Conservation (phyloP, 2,888 invertebrate species). For the Drosophila testacea region DNA sequence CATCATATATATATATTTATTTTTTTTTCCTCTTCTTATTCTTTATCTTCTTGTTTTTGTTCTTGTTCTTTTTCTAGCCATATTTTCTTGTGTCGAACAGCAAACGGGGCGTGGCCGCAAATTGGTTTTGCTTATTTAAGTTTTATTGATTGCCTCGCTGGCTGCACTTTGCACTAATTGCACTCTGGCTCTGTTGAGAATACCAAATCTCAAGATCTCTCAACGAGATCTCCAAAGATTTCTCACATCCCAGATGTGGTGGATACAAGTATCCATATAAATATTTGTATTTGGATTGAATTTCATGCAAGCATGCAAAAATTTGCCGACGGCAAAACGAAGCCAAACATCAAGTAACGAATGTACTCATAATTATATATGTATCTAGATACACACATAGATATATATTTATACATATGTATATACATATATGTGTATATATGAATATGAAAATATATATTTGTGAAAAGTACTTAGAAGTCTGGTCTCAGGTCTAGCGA, state of each 20-base stretch:
- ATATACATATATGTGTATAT: neutral
- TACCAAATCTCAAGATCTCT: neutral
- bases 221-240: neutral
- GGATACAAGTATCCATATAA: constrained; percentile 13
- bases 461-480: constrained; percentile 3
- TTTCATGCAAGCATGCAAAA: constrained; percentile 60
- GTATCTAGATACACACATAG: constrained; percentile 2
- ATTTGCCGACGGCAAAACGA: constrained; percentile 60
- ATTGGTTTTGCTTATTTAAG: constrained; percentile 64
- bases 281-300: constrained; percentile 55
- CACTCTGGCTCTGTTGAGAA: constrained; percentile 9
- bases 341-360: constrained; percentile 6
- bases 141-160: constrained; percentile 60
- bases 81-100: constrained; percentile 17
- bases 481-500: constrained; percentile 14
- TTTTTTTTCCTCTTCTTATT: too few relatives aligned
- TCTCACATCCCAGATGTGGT: neutral
- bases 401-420: constrained; percentile 3
- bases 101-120: constrained; percentile 53
- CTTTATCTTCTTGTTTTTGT: neutral
- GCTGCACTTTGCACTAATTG: constrained; percentile 59
- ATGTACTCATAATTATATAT: neutral
- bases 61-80: neutral
- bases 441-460: constrained; percentile 1
- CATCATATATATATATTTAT: too few relatives aligned